Conservation (phyloP, 2,888 invertebrate genomes). For the Cybosia mesomella region DNA sequence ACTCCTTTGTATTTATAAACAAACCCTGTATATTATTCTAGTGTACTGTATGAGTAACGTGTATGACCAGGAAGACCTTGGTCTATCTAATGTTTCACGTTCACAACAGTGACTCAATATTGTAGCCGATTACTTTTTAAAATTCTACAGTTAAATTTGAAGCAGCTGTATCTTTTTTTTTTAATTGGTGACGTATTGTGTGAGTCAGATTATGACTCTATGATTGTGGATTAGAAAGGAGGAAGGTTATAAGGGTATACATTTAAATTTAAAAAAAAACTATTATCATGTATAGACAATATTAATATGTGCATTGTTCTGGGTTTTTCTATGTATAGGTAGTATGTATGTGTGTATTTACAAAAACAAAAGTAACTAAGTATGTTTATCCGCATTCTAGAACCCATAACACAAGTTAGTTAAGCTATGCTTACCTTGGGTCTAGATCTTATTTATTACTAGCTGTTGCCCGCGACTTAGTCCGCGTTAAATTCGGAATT, state of each 20-base stretch:
- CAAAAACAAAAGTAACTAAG: too few relatives aligned
- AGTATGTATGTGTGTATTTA: too few relatives aligned
- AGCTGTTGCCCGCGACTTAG: too few relatives aligned
- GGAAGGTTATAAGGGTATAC: background rate
- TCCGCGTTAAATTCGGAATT: too few relatives aligned
- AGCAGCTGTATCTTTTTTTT: constrained; percentile 42
- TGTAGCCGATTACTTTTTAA: constrained; percentile 44
- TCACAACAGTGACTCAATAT: constrained; percentile 35
- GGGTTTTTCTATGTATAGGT: too few relatives aligned
- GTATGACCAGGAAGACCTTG: constrained; percentile 44
- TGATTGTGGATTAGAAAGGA: background rate
- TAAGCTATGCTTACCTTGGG: too few relatives aligned
- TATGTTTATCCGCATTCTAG: too few relatives aligned
- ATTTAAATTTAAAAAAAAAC: too few relatives aligned
- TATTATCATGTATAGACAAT: too few relatives aligned
- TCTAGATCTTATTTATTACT: too few relatives aligned
- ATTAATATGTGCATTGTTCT: too few relatives aligned
- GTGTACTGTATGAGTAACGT: constrained; percentile 35
- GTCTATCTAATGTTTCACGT: constrained; percentile 35
- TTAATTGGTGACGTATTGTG: constrained; percentile 23
- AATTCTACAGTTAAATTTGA: constrained; percentile 43
- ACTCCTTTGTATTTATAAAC: background rate
- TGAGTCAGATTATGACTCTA: constrained; percentile 34
- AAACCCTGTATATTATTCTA: constrained; percentile 19
- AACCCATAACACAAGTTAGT: too few relatives aligned